Conservation (phyloP, 2,113 vertebrate species). For the Xerus inauris region DNA sequence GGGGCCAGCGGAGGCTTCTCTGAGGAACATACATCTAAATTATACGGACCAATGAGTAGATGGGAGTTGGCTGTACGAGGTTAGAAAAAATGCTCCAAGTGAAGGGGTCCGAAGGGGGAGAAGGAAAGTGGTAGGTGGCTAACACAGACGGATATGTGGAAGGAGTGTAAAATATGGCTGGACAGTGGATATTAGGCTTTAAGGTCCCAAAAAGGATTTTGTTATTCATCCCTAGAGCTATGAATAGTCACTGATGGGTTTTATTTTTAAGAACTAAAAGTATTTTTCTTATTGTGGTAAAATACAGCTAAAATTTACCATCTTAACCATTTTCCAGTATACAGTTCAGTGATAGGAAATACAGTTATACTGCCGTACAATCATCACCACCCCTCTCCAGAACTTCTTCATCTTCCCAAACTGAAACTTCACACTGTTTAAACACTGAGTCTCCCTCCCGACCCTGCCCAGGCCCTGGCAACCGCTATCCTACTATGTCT, state of each 20-base stretch:
- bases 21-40: background rate
- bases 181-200: background rate
- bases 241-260: background rate
- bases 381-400: background rate
- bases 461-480: no score
- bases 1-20: background rate
- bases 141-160: background rate
- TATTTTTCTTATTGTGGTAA: background rate
- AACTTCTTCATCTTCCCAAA: background rate
- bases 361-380: no score
- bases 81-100: background rate
- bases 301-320: background rate
- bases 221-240: background rate
- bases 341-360: background rate
- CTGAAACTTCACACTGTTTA: background rate
- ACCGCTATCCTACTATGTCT: no score
- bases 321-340: background rate
- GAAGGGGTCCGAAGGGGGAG: background rate
- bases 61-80: background rate
- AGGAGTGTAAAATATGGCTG: background rate
- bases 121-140: background rate
- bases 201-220: background rate
- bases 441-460: background rate
- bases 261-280: background rate
- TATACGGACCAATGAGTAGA: background rate